These are phyloP conservation scores for Noctua janthe DNA, from an alignment of 2,888 invertebrate species.

Conservation along the genomic window DNA sequence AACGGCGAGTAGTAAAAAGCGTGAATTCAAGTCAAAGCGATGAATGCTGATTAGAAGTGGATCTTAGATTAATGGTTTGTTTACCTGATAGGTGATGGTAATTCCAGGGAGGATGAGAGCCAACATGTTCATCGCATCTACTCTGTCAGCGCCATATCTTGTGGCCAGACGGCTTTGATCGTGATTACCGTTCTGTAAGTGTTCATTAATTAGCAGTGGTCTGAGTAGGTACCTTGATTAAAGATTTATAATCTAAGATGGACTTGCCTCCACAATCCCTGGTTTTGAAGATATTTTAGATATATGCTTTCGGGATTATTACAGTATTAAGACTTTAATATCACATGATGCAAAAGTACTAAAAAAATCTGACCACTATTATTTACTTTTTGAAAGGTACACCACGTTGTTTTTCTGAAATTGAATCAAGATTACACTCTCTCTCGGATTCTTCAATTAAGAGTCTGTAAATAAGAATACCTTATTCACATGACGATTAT, in stretches of 20 bases:
- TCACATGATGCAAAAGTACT: neutral
- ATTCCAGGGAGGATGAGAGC: constrained; percentile 95
- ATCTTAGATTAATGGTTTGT: neutral
- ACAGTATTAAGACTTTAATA: neutral
- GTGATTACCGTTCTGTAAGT: constrained; percentile 92
- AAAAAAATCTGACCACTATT: neutral
- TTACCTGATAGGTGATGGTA: constrained; percentile 94
- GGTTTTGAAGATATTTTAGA: neutral
- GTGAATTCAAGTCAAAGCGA: neutral
- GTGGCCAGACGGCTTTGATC: constrained; percentile 92
- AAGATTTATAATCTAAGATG: neutral
- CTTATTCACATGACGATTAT: neutral
- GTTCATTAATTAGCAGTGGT: neutral
- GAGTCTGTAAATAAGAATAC: neutral
- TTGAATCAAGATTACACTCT: neutral
- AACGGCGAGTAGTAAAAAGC: neutral
- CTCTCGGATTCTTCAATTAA: neutral
- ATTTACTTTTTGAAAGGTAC: too few relatives aligned
- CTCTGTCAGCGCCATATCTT: constrained; percentile 91
- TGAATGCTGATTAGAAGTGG: neutral
- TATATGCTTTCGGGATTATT: neutral
- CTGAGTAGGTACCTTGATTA: neutral
- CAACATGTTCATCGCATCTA: constrained; percentile 95
- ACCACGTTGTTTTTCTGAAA: neutral
- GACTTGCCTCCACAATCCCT: neutral